Evolutionary conservation across 2,797 vertebrate genomes (phyloP).

Genomic region (Halcyon smyrnensis): DNA sequence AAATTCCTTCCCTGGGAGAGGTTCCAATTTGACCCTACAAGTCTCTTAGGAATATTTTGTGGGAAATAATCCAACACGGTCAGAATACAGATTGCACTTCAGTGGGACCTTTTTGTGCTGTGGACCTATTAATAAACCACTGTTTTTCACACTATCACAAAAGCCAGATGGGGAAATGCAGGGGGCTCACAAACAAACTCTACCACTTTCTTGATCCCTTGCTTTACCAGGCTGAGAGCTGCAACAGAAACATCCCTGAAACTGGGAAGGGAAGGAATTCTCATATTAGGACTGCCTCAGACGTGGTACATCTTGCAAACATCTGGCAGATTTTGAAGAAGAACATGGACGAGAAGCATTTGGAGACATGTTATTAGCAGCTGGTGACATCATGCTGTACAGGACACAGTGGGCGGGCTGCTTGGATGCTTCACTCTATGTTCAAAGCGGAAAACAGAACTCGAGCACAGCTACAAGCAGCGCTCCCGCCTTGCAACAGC

Average conservation of each 20-base stretch:
- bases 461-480: background rate
- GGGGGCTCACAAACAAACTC: background rate
- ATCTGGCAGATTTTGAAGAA: background rate
- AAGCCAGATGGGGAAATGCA: background rate
- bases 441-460: background rate
- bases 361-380: conserved; percentile 14
- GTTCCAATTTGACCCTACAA: background rate
- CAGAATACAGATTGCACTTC: background rate
- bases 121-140: background rate
- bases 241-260: background rate
- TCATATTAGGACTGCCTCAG: background rate
- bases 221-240: background rate
- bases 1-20: conserved; percentile 14
- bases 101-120: background rate
- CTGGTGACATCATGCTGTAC: conserved; percentile 26
- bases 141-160: background rate
- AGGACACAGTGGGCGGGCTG: background rate
- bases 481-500: accelerated
- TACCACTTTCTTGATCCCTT: background rate
- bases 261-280: background rate
- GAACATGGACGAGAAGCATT: background rate
- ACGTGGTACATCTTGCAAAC: background rate
- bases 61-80: background rate
- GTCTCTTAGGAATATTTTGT: background rate
- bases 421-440: background rate